Conservation (phyloP, 2,113 vertebrate genomes). For the Pagrus major region DNA sequence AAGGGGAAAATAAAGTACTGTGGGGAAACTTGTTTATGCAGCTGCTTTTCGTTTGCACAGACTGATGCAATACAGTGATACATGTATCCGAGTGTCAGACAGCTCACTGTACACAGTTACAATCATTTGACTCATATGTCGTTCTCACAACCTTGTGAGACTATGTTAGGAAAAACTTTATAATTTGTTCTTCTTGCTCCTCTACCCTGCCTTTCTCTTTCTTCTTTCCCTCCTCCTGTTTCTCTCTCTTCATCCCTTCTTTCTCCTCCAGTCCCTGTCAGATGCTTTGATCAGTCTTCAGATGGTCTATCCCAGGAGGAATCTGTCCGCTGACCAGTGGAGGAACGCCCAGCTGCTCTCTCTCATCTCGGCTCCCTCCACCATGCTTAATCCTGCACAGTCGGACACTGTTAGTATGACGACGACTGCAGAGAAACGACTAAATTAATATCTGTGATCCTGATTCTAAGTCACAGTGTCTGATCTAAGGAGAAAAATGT, state of each 20-base stretch:
- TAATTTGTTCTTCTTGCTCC: background rate
- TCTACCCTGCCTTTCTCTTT: background rate
- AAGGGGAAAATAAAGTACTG: background rate
- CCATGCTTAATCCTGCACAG: constrained; percentile 98
- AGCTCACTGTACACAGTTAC: background rate
- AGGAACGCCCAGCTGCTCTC: constrained; percentile 97
- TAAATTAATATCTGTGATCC: background rate
- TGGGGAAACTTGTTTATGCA: background rate
- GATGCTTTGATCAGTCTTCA: constrained; percentile 96
- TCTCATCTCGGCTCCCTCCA: constrained; percentile 97
- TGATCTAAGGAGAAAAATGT: background rate
- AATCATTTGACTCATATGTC: background rate
- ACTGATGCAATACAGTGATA: background rate
- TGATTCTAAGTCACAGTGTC: background rate
- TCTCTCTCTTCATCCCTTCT: background rate
- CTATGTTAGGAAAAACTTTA: background rate
- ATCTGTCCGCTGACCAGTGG: constrained; percentile 99
- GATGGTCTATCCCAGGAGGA: constrained; percentile 98
- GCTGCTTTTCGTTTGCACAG: background rate
- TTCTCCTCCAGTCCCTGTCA: constrained; percentile 91
- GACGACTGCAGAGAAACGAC: fast-evolving
- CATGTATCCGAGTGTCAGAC: background rate
- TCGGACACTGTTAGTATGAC: constrained; percentile 89
- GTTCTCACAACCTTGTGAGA: background rate
- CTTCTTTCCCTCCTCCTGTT: constrained; percentile 23